Base-by-base conservation (phyloP, 2,888 invertebrate genomes). In the Alitta virens region DNA sequence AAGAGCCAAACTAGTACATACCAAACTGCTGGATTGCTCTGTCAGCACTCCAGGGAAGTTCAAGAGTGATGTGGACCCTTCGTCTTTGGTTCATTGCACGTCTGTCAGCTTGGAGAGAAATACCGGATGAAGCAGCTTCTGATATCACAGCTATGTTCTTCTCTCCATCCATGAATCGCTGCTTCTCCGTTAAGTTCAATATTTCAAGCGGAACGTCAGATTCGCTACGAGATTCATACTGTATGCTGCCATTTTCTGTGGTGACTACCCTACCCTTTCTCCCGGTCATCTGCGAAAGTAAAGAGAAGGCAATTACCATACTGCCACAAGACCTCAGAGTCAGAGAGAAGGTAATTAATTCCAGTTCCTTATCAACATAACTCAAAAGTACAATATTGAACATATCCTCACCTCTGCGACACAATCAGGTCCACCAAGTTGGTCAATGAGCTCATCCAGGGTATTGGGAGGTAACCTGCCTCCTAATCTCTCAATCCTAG, bases 401-500 rank as follows among this genome's bases (percentile, higher is more conserved):
- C n/a, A n/a, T n/a, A n/a, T n/a, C n/a, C n/a, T n/a, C n/a, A n/a
- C n/a, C n/a, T 81, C 80, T 0, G 80, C 77, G 7, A 81, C 79
- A 40, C 64, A 57, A n/a, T 60, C 62, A 1, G 78, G 75, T 0
- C 80, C 80, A n/a, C 80, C 80, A 7, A 81, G 68, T 61, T 72
- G 65, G 67, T 80, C 78, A 40, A 81, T 79, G 12, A 81, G 72
- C 56, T 77, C 76, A 70, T 81, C 80, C 21, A 81, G 63, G 5
- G 77, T 78, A 66, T 16, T 42, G 18, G 97, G 92, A 5, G 99
- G 99, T 70, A 99, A 85, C 24, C 87, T 86, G 0, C 90, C 89
- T 3, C 96, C 97, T 1, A 98, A 85, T 26, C 86, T 84, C 81
- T 98, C 96, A 63, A 99, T 90, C 77, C 88, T 88, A 67, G 87